Conservation (phyloP, 2,797 vertebrate genomes). For the Chrysolophus pictus region DNA sequence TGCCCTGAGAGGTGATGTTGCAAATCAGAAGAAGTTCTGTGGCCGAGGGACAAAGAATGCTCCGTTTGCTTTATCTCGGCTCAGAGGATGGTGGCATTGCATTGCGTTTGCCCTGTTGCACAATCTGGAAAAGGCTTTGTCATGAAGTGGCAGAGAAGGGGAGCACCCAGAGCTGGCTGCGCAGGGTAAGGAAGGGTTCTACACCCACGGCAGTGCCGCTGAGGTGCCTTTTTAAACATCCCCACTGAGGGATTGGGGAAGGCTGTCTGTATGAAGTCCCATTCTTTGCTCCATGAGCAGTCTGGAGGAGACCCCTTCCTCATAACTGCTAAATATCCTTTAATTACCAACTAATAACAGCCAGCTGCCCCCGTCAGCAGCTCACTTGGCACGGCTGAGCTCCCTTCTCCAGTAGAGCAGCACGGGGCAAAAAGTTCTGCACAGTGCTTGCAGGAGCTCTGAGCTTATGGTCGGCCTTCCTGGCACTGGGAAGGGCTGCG, state of each 20-base stretch:
- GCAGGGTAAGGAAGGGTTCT: background rate
- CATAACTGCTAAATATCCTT: background rate
- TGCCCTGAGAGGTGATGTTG: constrained; percentile 2
- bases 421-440: constrained; percentile 38
- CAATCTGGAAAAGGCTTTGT: constrained; percentile 40
- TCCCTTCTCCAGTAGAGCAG: constrained; percentile 43
- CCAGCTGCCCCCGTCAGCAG: constrained; percentile 10
- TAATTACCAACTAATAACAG: background rate
- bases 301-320: background rate
- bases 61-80: constrained; percentile 31
- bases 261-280: background rate
- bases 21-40: constrained; percentile 39
- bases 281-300: background rate
- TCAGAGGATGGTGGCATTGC: constrained; percentile 21
- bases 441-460: constrained; percentile 31
- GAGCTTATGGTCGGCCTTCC: constrained; percentile 35
- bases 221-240: background rate
- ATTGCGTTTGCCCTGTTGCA: constrained; percentile 43
- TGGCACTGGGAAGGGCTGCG: constrained; percentile 32
- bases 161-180: background rate
- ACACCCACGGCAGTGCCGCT: background rate
- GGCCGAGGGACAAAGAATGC: background rate
- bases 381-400: constrained; percentile 8
- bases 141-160: background rate
- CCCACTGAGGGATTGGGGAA: background rate